Base-by-base conservation (phyloP, 2,888 invertebrate species). In the Anticlea derivata region DNA sequence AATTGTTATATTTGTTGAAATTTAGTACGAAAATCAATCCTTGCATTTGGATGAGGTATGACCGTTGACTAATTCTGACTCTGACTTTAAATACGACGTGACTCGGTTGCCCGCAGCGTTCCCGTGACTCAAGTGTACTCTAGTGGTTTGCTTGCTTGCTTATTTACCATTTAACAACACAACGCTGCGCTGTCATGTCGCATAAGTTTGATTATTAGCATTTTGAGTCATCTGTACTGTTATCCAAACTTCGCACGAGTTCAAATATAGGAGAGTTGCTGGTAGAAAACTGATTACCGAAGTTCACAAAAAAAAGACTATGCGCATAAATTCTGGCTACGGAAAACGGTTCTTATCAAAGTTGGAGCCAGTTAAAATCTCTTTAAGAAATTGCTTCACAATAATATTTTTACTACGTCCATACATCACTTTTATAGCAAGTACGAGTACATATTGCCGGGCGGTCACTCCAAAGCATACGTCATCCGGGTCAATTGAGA, bases 401-500 rank as follows among this genome's bases (percentile, higher is more conserved):
- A 27, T n/a, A 17, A 12, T 20, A 8, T 47, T 35, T 48, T 34
- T 27, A 27, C 8, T 27, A 41, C 13, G 34, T 23, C 34, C 33
- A 30, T 31, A 26, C 39, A 24, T 47, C 26, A 37, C 22, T 27
- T 43, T 47, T 24, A 47, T 37, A 23, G 43, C 23, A 22, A 33
- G 47, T 17, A 17, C 17, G 2, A n/a, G n/a, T 33, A 31, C 39
- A 8, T 30, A 35, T 10, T 17, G 20, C 37, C 20, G 38, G 11
- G 49, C 51, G 58, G 64, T 58, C 62, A 58, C 61, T 61, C 61
- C 58, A 50, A 29, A 52, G 46, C 52, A 40, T 70, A 70, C 78
- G 80, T 80, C 80, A 80, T 78, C 71, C 67, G 71, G 81, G 78
- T 80, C 82, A 80, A 77, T 73, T 78, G 77, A 68, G 50, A 62